A percentile compares a stretch with the other conserved stretches of the same genome.
Evolutionary conservation across 2,888 invertebrate species (phyloP).

Genomic region (Rotaria socialis): DNA sequence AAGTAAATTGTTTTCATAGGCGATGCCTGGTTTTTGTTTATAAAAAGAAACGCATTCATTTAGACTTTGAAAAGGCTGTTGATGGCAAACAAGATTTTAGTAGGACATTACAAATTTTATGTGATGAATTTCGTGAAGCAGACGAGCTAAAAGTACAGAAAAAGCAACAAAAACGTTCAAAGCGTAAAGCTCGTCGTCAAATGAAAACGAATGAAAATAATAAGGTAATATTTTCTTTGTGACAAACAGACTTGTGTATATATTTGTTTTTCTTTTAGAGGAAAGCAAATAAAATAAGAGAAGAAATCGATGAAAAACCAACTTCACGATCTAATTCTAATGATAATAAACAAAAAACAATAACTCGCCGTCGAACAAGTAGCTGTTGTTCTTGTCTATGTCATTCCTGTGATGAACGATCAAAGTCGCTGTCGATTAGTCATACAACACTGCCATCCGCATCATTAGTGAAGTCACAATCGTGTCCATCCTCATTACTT

Average conservation of each 20-base stretch:
- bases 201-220: background rate
- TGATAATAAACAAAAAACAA: background rate
- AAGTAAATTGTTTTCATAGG: background rate
- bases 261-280: background rate
- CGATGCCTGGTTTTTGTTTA: too few relatives aligned
- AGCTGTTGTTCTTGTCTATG: conserved; percentile 12
- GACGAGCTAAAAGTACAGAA: background rate
- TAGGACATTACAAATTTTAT: conserved; percentile 18
- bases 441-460: background rate
- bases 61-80: conserved; percentile 7
- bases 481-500: conserved; percentile 15
- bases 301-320: background rate
- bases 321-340: background rate
- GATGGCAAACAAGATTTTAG: conserved; percentile 8
- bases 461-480: conserved; percentile 16
- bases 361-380: background rate
- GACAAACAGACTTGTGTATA: background rate
- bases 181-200: conserved; percentile 28
- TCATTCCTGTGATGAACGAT: background rate
- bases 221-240: background rate
- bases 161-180: conserved; percentile 6
- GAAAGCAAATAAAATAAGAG: background rate
- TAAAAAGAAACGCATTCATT: background rate
- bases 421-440: background rate
- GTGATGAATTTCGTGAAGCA: conserved; percentile 21